Evolutionary conservation across 2,888 invertebrate genomes (phyloP), one percentile per base, ranked within the genome.

Genomic region (Griposia aprilina): DNA sequence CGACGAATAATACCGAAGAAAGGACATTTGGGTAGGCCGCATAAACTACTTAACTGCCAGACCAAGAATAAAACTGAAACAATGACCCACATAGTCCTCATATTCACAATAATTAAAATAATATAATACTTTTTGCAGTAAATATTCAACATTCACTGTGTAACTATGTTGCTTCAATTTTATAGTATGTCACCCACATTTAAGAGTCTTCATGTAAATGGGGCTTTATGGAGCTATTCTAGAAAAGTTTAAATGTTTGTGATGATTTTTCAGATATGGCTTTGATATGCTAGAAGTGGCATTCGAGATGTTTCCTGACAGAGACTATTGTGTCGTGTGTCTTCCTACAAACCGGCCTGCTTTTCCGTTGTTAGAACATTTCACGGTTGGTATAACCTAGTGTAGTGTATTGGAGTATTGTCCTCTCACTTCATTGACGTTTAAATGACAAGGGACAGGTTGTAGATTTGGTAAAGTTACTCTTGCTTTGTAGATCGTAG

Each of bases 281-380:
- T 95, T 95, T 74, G 97, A 97, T 85, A 97, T 98, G 86, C 93
- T 98, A 45, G 97, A 97, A 90, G 97, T 97, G 0, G 97, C 97
- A 0, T 98, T 97, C 90, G 97, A 97, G 85, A 93, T 97, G 83
- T 98, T 97, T 84, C 97, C 98, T 0, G 96, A 97, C 45, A 93
- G 97, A 75, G 97, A 98, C 76, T 98, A 98, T 88, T 97, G 97
- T 90, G 92, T 97, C 23, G 91, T 97, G 78, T 96, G 97, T 13
- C 88, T 97, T 13, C 98, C 98, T 0, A 96, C 97, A 0, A 94
- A 94, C 7, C 94, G 95, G 67, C 92, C 95, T 0, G 94, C 95
- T n/a, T 97, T 97, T 78, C 96, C 97, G 0, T 91, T 97, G 23
- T 92, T 97, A n/a, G 96, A 97, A 79, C 96, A 97, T 89, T 98